phyloP scores from a whole-genome alignment of 2,113 vertebrate species.

The Nyctibius bracteatus region DNA sequence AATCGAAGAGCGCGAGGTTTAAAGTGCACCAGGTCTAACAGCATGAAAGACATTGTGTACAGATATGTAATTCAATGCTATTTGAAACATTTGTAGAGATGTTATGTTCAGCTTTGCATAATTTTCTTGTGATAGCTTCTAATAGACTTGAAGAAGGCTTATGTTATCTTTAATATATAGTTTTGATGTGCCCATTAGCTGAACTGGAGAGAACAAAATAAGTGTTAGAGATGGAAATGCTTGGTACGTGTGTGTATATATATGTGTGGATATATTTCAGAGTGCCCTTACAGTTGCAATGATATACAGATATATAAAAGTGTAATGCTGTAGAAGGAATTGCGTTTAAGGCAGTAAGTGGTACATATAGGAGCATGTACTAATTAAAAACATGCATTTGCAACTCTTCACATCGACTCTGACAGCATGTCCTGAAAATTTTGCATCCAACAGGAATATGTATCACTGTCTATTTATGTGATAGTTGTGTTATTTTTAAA shows the following conservation, averaged over 20 bases:
- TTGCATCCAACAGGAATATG: background rate
- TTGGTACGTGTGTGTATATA: fast-evolving
- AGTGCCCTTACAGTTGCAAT: background rate
- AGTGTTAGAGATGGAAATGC: background rate
- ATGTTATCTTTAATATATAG: background rate
- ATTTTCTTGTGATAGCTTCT: background rate
- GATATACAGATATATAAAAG: background rate
- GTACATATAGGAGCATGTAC: background rate
- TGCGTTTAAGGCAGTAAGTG: background rate
- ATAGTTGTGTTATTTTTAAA: background rate
- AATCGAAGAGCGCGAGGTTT: background rate
- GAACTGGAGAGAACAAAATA: background rate
- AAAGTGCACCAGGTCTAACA: background rate
- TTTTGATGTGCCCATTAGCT: background rate
- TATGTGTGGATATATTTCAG: background rate
- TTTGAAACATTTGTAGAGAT: background rate
- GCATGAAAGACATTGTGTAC: background rate
- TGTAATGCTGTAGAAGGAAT: background rate
- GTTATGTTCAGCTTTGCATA: background rate
- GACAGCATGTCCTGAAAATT: background rate
- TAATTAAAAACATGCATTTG: background rate
- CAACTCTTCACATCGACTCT: background rate
- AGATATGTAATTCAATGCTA: background rate
- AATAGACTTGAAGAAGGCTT: background rate
- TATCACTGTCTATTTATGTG: background rate